phyloP scores from a whole-genome alignment of 2,113 vertebrate genomes.

The Oreocharis arfaki region DNA sequence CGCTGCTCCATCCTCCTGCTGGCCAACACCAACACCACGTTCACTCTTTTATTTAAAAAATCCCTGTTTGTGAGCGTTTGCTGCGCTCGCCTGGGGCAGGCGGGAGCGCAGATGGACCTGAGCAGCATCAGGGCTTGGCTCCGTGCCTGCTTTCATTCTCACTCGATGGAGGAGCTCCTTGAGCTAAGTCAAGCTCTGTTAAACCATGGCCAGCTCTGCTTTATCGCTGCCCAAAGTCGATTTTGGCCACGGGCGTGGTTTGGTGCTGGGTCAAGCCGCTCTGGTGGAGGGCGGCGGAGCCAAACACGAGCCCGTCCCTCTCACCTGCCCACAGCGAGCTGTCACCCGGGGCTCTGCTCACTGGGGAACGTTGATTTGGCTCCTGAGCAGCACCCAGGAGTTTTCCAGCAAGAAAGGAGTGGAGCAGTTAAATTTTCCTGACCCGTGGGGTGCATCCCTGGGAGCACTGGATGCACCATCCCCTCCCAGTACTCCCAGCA shows the following conservation, averaged over 20 bases:
- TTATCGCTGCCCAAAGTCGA: fast-evolving
- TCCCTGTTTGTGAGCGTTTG: fast-evolving
- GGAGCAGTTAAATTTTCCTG: background rate
- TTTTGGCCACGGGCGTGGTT: fast-evolving
- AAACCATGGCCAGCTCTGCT: fast-evolving
- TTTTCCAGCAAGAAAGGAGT: background rate
- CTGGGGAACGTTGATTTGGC: background rate
- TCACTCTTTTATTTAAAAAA: fast-evolving
- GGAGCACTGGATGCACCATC: fast-evolving
- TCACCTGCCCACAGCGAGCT: fast-evolving
- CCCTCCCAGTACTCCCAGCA: background rate
- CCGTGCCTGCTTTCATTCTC: background rate
- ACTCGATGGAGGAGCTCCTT: background rate
- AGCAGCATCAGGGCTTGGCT: background rate
- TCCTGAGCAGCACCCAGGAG: background rate
- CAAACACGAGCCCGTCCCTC: background rate
- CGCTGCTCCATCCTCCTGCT: background rate
- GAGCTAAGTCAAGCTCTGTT: background rate
- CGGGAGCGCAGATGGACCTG: background rate
- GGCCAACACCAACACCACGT: fast-evolving
- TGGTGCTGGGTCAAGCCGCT: background rate
- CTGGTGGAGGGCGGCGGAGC: fast-evolving
- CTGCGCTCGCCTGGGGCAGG: background rate
- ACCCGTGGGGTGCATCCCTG: fast-evolving
- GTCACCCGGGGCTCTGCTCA: background rate